A percentile compares a stretch with the other conserved stretches of the same genome.
phyloP scores from a whole-genome alignment of 2,113 vertebrate species.

The Rallus limicola region DNA sequence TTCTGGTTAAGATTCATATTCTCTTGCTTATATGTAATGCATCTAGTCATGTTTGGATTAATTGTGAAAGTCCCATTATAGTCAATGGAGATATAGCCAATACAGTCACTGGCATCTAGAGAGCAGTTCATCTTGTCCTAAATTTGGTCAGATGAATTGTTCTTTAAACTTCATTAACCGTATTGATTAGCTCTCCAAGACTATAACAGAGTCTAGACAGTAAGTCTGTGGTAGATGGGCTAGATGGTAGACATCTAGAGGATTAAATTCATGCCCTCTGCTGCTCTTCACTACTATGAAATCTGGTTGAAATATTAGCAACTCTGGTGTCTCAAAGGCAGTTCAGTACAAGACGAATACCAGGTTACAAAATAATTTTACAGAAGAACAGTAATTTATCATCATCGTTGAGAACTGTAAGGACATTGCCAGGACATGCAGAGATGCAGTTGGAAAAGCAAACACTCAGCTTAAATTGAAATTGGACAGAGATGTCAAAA shows the following conservation, averaged over 20 bases:
- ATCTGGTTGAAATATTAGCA: not conserved
- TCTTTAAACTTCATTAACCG: conserved; percentile 39
- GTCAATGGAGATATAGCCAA: not conserved
- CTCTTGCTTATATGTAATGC: not conserved
- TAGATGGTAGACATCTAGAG: not conserved
- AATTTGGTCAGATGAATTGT: conserved; percentile 18
- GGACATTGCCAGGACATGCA: no score
- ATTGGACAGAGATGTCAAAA: no score
- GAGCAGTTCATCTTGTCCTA: not conserved
- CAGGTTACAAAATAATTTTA: not conserved
- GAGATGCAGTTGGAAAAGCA: no score
- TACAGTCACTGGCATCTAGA: not conserved
- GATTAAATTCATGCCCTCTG: not conserved
- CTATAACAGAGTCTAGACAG: not conserved
- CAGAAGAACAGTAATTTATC: not conserved
- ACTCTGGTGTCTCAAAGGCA: not conserved
- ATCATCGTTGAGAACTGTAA: no score
- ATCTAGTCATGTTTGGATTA: not conserved
- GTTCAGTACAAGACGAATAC: not conserved
- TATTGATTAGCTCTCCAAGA: conserved; percentile 20
- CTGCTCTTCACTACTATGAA: not conserved
- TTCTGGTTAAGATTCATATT: not conserved
- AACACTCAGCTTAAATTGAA: no score
- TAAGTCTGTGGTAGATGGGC: not conserved
- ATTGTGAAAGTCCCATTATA: not conserved